Base-by-base conservation (phyloP, 2,113 vertebrate genomes). In the Ictidomys tridecemlineatus region DNA sequence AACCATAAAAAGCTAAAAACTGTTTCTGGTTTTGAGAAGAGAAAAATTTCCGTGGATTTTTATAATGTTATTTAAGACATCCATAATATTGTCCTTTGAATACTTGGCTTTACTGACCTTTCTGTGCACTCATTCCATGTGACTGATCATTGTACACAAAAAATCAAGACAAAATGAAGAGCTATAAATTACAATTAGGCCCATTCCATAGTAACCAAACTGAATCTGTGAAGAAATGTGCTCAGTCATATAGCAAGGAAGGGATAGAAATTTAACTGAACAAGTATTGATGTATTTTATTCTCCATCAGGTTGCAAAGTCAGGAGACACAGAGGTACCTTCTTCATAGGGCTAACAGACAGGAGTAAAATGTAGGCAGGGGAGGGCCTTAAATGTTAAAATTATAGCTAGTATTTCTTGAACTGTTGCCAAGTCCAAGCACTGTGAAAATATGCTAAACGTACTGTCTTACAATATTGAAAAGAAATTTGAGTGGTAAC, bases 391-490 rank as follows among this genome's bases (percentile, higher is more conserved):
- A 12, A 24, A 24, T 65, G 24, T 30, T 87, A 77, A 22, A 45
- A 70, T 51, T 2, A 86, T 26, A 78, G 37, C 22, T 56, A 65
- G 51, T 26, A 67, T 48, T 70, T 91, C 42, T 14, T 90, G 37
- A 92, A 76, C 8, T 78, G 61, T 13, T 65, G 8, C 34, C 74
- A 32, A 85, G 34, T 24, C 42, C 20, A 72, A 37, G 26, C 28
- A 87, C 28, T 85, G 9, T 83, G 30, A 58, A 95, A 56, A 85
- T 24, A 92, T 16, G 14, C 72, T 67, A 63, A 94, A 91, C 73
- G 12, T 4, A 72, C 18, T 83, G 10, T 89, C 17, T 83, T 88
- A 34, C 39, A 63, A 88, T 58, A 65, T 88, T 88, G 14, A 94
- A 69, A 87, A 78, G 8, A 20, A 26, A 45, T 17, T 18, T 48